Evolutionary conservation across 2,888 invertebrate genomes (phyloP), one percentile per base, ranked within the genome.

Genomic region (Punctoribates punctum): DNA sequence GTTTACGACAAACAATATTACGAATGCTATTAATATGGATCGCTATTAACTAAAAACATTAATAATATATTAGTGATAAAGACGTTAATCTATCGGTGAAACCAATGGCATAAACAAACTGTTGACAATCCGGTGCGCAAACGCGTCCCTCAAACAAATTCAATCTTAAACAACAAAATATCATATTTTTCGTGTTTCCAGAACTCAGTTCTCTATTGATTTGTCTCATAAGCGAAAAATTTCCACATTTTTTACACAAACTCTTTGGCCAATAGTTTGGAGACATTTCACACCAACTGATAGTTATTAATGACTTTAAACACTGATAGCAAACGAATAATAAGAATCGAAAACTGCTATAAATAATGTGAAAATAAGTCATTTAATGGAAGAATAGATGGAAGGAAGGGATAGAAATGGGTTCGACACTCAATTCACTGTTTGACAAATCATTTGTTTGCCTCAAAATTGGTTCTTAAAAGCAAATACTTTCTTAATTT

Each of bases 61-160:
- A 65, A 65, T 65, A 65, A 65, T 34, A 65, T 27, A 65, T 65
- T 65, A 65, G 34, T n/a, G 65, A 65, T 29, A 65, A 65, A 15
- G 5, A 8, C 20, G 17, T 8, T n/a, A 11, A 34, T 27, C 65
- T 65, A 65, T 34, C 65, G 34, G 70, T 42, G 67, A 46, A n/a
- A 38, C 29, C 4, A 34, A 34, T 17, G 65, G 34, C 17, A 65
- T 65, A 70, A 70, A 70, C 70, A 70, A 70, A 70, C 70, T 70
- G 70, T 70, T 70, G 70, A 70, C 70, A 70, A 46, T 70, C 46
- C 6, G 62, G 17, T 62, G 70, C 70, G 70, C 70, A 70, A 70
- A 70, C 70, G 42, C 70, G 46, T 70, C 2, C 38, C 23, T 11
- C n/a, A 46, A 70, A 57, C 5, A 54, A 57, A 17, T 70, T 42